Base-by-base conservation (phyloP, 2,113 vertebrate species). In the Cyphomyrus discorhynchus region DNA sequence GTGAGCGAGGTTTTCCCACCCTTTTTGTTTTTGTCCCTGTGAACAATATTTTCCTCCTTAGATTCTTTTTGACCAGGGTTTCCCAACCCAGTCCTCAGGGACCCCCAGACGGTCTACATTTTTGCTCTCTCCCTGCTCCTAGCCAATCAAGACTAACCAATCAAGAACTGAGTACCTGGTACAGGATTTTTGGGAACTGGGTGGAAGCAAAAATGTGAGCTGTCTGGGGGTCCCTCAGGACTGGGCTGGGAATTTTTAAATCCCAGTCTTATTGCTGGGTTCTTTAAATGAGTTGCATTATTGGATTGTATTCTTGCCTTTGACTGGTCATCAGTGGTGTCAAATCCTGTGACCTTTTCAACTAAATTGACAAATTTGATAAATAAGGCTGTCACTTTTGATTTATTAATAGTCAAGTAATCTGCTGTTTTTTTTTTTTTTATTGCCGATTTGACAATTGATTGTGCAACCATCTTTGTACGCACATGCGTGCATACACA, bases 1-100 rank as follows among this genome's bases (percentile, higher is more conserved):
- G 98, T 99, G 94, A 97, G 50, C 10, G n/a, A 3, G 2, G 58
- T 27, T 50, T 87, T 19, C 46, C 50, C 42, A 62, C 52, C 58
- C 3, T 3, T 27, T 10, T 27, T n/a, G 1, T 10, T 66, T 27
- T 66, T 66, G n/a, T 66, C 27, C 58, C 58, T 27, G 9, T 11
- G n/a, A 66, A n/a, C 58, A n/a, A 66, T 66, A 66, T 66, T n/a
- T 62, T n/a, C 7, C 6, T 58, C 21, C 50, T 17, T 58, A 58
- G 56, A 24, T 24, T 58, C 56, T 58, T 58, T 24, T 24, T 24
- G 19, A 24, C 56, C 56, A 24, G 56, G 8, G 7, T 10, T 62
- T 9, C 24, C 58, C 58, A 62, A 3, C 24, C 58, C 2, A 21
- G 21, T 6, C 5, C 53, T 56, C 6, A n/a, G 58, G 58, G 24